These are phyloP conservation scores for Wasmannia auropunctata DNA, from an alignment of 1,140 invertebrate genomes.

Conservation along the genomic window DNA sequence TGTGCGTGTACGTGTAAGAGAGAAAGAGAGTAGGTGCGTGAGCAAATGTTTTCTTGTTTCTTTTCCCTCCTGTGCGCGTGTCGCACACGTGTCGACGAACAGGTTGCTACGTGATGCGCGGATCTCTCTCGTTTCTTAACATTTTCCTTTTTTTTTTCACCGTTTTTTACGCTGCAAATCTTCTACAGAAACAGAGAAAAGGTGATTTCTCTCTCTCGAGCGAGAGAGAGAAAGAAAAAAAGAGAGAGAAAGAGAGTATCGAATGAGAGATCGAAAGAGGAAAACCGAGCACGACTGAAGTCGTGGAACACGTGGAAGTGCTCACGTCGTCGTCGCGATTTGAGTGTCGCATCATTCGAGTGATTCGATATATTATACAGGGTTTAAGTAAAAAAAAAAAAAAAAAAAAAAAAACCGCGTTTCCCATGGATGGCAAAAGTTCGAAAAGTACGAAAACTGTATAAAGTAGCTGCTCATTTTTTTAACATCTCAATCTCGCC, in stretches of 20 bases:
- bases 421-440: neutral
- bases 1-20: neutral
- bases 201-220: constrained; percentile 26
- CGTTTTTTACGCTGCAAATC: constrained; percentile 8
- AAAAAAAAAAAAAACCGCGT: neutral
- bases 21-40: neutral
- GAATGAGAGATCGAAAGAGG: neutral
- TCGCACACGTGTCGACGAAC: constrained; percentile 14
- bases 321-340: constrained; percentile 6
- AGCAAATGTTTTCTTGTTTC: neutral
- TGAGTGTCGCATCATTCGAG: constrained; percentile 15
- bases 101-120: neutral
- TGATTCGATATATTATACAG: neutral
- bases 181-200: constrained; percentile 11
- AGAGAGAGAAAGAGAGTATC: constrained; percentile 5
- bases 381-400: neutral
- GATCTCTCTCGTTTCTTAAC: constrained; percentile 33
- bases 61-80: neutral
- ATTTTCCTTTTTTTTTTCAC: neutral
- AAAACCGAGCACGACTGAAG: constrained; percentile 25
- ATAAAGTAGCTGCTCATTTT: neutral
- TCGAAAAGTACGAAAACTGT: neutral
- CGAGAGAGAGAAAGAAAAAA: neutral
- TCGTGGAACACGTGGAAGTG: constrained; percentile 21
- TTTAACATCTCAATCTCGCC: neutral